Evolutionary conservation across 2,113 vertebrate genomes (phyloP), one percentile per base, ranked within the genome.

Genomic region (Peromyscus polionotus): DNA sequence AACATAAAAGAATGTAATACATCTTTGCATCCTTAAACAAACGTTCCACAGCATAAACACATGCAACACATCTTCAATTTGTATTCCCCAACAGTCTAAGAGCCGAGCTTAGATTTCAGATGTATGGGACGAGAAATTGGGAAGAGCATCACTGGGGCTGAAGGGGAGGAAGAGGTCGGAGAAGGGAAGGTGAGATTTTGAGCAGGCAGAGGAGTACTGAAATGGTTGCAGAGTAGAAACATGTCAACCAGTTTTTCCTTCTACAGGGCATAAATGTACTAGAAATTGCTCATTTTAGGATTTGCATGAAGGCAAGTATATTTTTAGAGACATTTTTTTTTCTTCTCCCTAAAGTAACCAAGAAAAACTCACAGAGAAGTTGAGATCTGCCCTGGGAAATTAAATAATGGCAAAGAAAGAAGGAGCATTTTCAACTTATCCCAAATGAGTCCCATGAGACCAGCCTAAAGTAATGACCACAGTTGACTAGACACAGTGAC

Each of bases 281-380:
- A 26, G 28, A 28, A 54, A 77, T 54, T 81, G 13, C 79, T 72
- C 86, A 3, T 16, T 70, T 95, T 67, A 70, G 73, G 51, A 59
- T 91, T 93, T 81, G 57, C 68, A 6, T 87, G 79, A 92, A 93
- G 48, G 65, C 45, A 89, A 85, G 6, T 91, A 11, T 94, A 75
- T 73, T 96, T 94, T 31, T 7, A 59, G 94, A 72, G 84, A 91
- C 67, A 59, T 45, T 76, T 72, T 72, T 72, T 72, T 94, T 88
- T 86, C 45, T 45, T 86, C 12, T 81, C 28, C 87, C 5, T 93
- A 42, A 96, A 89, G 76, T 91, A 87, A 77, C 81, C 33, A 70
- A 61, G 45, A 81, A 75, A 57, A 68, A 83, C 72, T 59, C 68
- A 22, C n/a, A 92, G 67, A 87, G 39, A 93, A 87, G 59, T 76